Evolutionary conservation across 1,140 invertebrate genomes (phyloP), one percentile per base, ranked within the genome.

Genomic region (Megalonaias nervosa): DNA sequence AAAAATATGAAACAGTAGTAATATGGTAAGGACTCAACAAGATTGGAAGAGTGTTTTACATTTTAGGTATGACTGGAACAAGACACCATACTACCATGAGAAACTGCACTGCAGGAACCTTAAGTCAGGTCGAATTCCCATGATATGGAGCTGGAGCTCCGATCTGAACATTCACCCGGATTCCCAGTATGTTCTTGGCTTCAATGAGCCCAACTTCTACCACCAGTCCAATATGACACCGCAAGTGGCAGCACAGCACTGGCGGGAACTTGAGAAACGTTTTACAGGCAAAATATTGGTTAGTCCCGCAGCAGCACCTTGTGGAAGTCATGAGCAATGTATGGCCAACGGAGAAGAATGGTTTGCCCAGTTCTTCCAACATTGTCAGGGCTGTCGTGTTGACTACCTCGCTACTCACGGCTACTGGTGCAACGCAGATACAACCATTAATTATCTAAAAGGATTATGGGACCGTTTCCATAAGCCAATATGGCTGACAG

Each of bases 161-260:
- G 56, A 61, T 17, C 15, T 79, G 14, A 58, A 78, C 21, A 59
- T 81, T 6, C 65, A 67, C 1, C 5, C 64, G 6, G 58, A 82
- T 15, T 67, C 81, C 19, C 31, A 78, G n/a, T 73, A 66, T 58
- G 60, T 85, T 55, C 71, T 85, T 14, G 77, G 77, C 16, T 85
- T 80, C 55, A 85, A 85, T 59, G 83, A 85, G 62, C 83, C 83
- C 56, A 83, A 85, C 70, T 74, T 79, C 55, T 23, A 59, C 19
- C 16, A 56, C 23, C 82, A 84, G 48, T 31, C 83, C 17, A 79
- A 83, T 48, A 26, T 81, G 5, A 69, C 72, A 2, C 81, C 83
- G 3, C 31, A 73, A 57, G 58, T 74, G 15, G 81, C 77, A 3
- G 81, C 81, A 6, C 14, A 19, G 3, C 61, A 71, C 64, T 83